These are phyloP conservation scores for Neodiprion fabricii DNA, from an alignment of 1,140 invertebrate genomes.

Conservation along the genomic window DNA sequence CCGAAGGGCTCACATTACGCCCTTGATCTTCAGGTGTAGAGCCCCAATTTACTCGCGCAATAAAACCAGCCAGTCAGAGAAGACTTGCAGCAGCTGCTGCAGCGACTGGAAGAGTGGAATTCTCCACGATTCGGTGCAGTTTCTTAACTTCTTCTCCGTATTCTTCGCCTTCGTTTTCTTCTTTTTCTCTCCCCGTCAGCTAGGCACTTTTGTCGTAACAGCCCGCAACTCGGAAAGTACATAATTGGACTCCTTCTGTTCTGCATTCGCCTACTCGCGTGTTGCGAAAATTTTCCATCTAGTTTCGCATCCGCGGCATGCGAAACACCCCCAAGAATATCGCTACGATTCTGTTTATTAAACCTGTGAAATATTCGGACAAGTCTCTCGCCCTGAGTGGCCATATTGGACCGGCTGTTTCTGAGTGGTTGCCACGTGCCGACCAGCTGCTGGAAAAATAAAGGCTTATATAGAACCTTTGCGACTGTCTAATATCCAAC, in stretches of 20 bases:
- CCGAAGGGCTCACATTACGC: too few species aligned
- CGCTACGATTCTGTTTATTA: constrained; percentile 34
- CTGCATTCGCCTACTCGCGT: neutral
- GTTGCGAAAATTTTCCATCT: neutral
- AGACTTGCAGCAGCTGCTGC: too few species aligned
- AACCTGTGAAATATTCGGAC: constrained; percentile 37
- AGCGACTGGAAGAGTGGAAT: too few species aligned
- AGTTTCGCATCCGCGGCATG: too few species aligned
- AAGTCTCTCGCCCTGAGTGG: constrained; percentile 12
- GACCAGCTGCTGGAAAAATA: neutral
- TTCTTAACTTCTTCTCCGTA: too few species aligned
- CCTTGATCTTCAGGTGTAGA: too few species aligned
- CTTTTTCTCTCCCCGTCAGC: too few species aligned
- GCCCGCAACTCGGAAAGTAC: neutral
- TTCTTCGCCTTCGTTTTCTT: too few species aligned
- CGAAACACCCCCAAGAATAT: neutral
- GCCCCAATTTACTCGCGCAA: too few species aligned
- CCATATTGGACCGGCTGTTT: constrained; percentile 13
- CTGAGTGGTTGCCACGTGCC: constrained; percentile 29
- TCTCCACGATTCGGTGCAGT: too few species aligned
- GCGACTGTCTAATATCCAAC: constrained; percentile 37
- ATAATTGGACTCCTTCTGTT: constrained; percentile 4
- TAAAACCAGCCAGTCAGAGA: too few species aligned
- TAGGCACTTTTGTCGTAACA: neutral
- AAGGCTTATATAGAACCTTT: constrained; percentile 13